Evolutionary conservation across 2,888 invertebrate genomes (phyloP).

Genomic region (Diaphora mendica): DNA sequence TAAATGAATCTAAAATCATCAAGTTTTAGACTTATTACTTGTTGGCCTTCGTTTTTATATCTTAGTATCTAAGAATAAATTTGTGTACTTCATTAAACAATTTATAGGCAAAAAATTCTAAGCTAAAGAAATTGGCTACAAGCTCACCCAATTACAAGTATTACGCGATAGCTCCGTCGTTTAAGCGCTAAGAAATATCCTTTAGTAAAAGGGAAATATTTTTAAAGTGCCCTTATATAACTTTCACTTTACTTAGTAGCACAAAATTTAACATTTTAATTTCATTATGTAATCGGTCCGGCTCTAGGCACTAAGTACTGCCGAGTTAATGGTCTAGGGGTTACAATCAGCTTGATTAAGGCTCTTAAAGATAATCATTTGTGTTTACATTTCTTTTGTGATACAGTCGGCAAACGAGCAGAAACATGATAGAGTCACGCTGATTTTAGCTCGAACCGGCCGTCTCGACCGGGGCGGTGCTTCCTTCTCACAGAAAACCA

Average conservation of each 20-base stretch:
- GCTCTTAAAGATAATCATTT: constrained; percentile 1
- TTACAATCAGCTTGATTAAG: constrained; percentile 4
- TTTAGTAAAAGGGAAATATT: neutral
- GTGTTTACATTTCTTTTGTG: neutral
- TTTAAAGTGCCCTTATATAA: neutral
- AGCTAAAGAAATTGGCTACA: constrained; percentile 14
- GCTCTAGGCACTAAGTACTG: neutral
- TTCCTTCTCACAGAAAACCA: too few relatives aligned
- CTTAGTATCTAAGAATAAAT: neutral
- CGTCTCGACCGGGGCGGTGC: too few relatives aligned
- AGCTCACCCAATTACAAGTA: constrained; percentile 35
- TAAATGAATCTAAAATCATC: neutral
- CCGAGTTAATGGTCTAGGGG: neutral
- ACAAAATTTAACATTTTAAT: constrained; percentile 6
- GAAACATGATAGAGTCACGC: too few relatives aligned
- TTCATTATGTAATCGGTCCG: neutral
- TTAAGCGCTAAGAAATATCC: constrained; percentile 1
- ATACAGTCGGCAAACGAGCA: too few relatives aligned
- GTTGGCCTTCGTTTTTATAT: neutral
- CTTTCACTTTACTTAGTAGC: neutral
- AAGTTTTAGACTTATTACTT: neutral
- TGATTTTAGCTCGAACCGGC: too few relatives aligned
- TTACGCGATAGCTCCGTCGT: constrained; percentile 9
- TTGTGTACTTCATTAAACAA: neutral
- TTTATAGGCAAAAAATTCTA: constrained; percentile 2